Base-by-base conservation (phyloP, 2,888 invertebrate genomes). In the Serrognathus titanus region DNA sequence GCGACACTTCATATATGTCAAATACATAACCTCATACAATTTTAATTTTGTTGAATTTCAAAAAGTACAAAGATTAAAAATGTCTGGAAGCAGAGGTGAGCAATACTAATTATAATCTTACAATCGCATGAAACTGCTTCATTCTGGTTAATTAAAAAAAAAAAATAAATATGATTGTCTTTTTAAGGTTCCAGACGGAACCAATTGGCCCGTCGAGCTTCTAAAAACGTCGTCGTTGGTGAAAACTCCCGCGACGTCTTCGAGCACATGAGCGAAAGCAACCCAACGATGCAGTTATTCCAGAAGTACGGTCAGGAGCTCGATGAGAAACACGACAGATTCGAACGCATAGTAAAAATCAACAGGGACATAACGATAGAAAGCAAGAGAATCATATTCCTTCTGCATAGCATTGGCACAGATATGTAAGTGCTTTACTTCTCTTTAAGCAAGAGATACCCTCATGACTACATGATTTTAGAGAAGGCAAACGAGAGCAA, bases 321-420 rank as follows among this genome's bases (percentile, higher is more conserved):
- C 38, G 92, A 91, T 66, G 81, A 81, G 1, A 88, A 89, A 62
- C 90, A 95, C 68, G 94, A 95, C 74, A 85, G 90, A 59, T 85
- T 89, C 68, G 95, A 95, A 72, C 80, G 91, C 45, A 83, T 95
- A 35, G 85, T 94, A 0, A 94, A 94, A 77, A 74, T 89, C 0
- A 85, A 89, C 60, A 81, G 94, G 24, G 94, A 94, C 71, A 84
- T 94, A 13, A 94, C 93, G 0, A 92, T 94, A 63, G 93, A 94
- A 71, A 92, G 94, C 76, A 96, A 96, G 73, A 80, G 94, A 58
- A 88, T 92, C 4, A 96, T 95, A 64, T 95, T 94, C 74, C 76
- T 91, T 9, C 77, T 96, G 13, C 95, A 95, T 74, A 88, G 90
- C 36, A 80, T 87, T 50, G 83, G 85, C 47, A 73, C 71, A 16